Percentiles rank a stretch among this genome's conserved stretches.
These are phyloP conservation scores for Anagyrus pseudococci DNA, from an alignment of 2,888 invertebrate genomes.

Conservation along the genomic window DNA sequence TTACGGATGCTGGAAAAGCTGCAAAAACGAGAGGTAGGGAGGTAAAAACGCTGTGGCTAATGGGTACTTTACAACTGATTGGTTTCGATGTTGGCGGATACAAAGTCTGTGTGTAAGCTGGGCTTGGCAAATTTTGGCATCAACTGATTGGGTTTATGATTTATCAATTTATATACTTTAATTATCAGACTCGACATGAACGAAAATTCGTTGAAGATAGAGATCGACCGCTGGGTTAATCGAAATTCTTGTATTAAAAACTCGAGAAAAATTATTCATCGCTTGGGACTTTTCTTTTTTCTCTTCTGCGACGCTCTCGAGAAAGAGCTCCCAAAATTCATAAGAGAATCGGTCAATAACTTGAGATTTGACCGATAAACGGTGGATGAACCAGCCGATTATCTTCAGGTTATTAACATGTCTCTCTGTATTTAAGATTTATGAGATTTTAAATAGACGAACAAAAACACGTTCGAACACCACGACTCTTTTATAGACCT, in stretches of 20 bases:
- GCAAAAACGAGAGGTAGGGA: too few species aligned
- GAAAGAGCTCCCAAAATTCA: constrained; percentile 13
- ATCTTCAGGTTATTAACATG: constrained; percentile 50
- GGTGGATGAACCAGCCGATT: constrained; percentile 41
- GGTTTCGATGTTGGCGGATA: too few species aligned
- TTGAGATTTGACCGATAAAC: constrained; percentile 41
- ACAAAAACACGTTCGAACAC: too few species aligned
- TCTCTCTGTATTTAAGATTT: too few species aligned
- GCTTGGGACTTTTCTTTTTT: background rate
- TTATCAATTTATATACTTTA: constrained; percentile 15
- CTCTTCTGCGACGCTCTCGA: background rate
- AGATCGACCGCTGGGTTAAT: constrained; percentile 10
- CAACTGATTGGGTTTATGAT: constrained; percentile 10
- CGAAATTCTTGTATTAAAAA: constrained; percentile 11
- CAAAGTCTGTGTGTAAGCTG: too few species aligned
- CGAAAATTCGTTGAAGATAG: background rate
- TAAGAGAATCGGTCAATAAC: constrained; percentile 7
- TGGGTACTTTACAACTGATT: too few species aligned
- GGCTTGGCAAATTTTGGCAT: too few species aligned
- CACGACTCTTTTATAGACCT: too few species aligned
- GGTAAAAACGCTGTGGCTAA: too few species aligned
- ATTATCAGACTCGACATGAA: constrained; percentile 11
- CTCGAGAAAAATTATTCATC: constrained; percentile 22
- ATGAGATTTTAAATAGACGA: too few species aligned
- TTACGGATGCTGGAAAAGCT: too few species aligned